phyloP scores from a whole-genome alignment of 2,113 vertebrate genomes.

The Lycaon pictus region DNA sequence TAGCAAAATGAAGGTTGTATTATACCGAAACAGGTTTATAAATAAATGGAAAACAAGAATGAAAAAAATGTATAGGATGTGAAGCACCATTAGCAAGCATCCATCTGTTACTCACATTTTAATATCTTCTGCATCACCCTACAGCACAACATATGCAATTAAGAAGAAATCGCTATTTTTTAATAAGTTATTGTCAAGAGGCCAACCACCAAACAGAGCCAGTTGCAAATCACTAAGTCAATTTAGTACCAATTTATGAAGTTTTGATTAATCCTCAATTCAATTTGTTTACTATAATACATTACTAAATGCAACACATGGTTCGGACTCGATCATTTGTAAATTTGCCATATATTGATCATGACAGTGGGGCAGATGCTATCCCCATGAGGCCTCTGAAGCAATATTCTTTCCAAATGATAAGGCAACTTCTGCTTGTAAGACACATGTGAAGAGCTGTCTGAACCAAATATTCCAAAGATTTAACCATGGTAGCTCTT shows the following conservation, averaged over 20 bases:
- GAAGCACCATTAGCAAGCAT: conserved; percentile 66
- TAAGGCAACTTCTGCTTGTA: background rate
- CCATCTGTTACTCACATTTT: conserved; percentile 84
- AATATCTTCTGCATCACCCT: conserved; percentile 77
- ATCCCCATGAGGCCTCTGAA: background rate
- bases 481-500: background rate
- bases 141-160: conserved; percentile 74
- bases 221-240: conserved; percentile 77
- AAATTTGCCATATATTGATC: conserved; percentile 63
- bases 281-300: conserved; percentile 53
- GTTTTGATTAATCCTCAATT: conserved; percentile 80
- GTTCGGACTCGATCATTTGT: conserved; percentile 61
- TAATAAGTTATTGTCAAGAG: conserved; percentile 71
- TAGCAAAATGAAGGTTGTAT: conserved; percentile 54
- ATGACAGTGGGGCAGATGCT: background rate
- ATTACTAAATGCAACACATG: conserved; percentile 61
- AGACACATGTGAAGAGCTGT: background rate
- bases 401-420: background rate
- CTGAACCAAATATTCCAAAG: background rate
- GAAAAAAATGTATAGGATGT: conserved; percentile 71
- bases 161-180: conserved; percentile 75
- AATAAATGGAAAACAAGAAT: conserved; percentile 75
- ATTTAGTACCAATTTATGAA: conserved; percentile 70
- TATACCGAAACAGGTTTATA: conserved; percentile 30
- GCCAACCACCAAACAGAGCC: conserved; percentile 36